phyloP scores from a whole-genome alignment of 2,113 vertebrate genomes.

The Poecilia latipinna region DNA sequence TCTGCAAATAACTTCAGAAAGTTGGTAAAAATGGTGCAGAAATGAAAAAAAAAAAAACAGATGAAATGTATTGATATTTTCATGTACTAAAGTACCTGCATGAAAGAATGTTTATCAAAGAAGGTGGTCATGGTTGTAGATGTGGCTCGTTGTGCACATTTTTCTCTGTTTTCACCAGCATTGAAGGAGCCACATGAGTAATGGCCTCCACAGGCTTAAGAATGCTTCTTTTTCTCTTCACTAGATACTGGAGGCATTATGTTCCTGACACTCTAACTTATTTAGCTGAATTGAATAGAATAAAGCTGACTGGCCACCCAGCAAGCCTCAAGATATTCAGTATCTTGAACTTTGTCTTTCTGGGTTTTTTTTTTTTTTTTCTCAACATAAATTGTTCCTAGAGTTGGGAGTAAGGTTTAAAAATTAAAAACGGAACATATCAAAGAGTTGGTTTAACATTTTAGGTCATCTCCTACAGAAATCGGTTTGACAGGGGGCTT shows the following conservation, averaged over 20 bases:
- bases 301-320: conserved; percentile 69
- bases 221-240: conserved; percentile 20
- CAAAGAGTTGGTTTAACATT: conserved; percentile 38
- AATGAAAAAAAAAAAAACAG: background rate
- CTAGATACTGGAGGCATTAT: conserved; percentile 68
- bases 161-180: conserved; percentile 35
- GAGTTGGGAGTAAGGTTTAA: conserved; percentile 27
- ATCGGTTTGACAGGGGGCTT: conserved; percentile 44
- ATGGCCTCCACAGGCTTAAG: conserved; percentile 64
- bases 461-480: conserved; percentile 5
- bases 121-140: conserved; percentile 31
- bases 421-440: conserved; percentile 29
- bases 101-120: conserved; percentile 40
- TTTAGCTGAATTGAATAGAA: conserved; percentile 56
- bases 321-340: conserved; percentile 53
- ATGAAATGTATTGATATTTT: conserved; percentile 23
- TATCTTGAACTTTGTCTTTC: conserved; percentile 25
- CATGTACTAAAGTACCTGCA: conserved; percentile 29
- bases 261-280: conserved; percentile 59
- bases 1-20: conserved; percentile 39
- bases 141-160: conserved; percentile 22
- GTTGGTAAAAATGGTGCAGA: conserved; percentile 40
- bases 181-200: conserved; percentile 63
- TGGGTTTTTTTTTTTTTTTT: conserved; percentile 11
- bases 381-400: conserved; percentile 49